phyloP scores from a whole-genome alignment of 1,140 invertebrate species.

The Brachystomella parvula region DNA sequence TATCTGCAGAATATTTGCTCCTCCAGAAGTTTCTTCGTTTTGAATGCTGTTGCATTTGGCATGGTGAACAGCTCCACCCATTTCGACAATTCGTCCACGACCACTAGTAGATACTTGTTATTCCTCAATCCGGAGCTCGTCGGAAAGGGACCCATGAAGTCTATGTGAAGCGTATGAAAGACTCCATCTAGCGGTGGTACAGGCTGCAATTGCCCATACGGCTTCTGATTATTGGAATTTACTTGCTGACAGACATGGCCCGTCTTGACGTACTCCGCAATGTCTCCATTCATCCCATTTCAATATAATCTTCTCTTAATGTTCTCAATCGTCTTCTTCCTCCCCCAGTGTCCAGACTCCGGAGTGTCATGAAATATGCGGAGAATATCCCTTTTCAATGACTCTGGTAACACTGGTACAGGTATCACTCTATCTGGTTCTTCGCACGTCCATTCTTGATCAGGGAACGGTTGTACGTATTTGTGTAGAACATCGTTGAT shows the following conservation, averaged over 20 bases:
- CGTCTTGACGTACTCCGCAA: slow-evolving; percentile 3
- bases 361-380: slow-evolving; percentile 18
- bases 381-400: not conserved
- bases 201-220: slow-evolving; percentile 6
- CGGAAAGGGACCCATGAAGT: slow-evolving; percentile 37
- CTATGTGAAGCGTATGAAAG: slow-evolving; percentile 36
- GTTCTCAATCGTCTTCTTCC: slow-evolving; percentile 8
- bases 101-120: slow-evolving; percentile 24
- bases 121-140: slow-evolving; percentile 15
- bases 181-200: slow-evolving; percentile 7
- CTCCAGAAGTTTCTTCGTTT: slow-evolving; percentile 26
- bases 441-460: too few relatives aligned
- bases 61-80: slow-evolving; percentile 38
- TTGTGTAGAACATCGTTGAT: not conserved
- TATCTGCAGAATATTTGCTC: slow-evolving; percentile 37
- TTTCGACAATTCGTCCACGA: slow-evolving; percentile 34
- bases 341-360: slow-evolving; percentile 15
- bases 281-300: slow-evolving; percentile 10
- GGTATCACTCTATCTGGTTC: too few relatives aligned
- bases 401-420: slow-evolving; percentile 9
- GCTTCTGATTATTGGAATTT: slow-evolving; percentile 14
- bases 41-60: slow-evolving; percentile 13
- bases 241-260: slow-evolving; percentile 11
- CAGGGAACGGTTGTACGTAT: not conserved
- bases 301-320: slow-evolving; percentile 10